Conservation (phyloP, 1,140 invertebrate genomes). For the Tetranychus urticae region DNA sequence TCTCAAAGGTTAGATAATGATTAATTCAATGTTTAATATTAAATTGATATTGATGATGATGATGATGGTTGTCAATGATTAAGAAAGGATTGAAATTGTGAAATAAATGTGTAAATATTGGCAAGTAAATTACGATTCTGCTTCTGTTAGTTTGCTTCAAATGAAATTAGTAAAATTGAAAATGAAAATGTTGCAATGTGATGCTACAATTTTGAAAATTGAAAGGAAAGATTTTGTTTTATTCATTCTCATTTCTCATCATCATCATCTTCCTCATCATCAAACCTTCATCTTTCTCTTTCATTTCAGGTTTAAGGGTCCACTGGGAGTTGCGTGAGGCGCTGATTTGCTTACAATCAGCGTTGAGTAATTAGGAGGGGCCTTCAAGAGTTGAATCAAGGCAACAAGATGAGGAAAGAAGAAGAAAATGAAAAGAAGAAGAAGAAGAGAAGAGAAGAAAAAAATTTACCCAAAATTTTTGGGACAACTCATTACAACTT, state of each 20-base stretch:
- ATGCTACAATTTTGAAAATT: not conserved
- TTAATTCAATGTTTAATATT: no score
- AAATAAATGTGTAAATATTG: not conserved
- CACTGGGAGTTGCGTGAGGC: not conserved
- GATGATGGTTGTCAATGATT: not conserved
- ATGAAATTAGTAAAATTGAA: not conserved
- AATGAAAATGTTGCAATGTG: not conserved
- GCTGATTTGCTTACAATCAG: not conserved
- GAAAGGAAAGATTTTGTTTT: not conserved
- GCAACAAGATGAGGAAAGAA: not conserved
- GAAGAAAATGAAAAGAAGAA: not conserved
- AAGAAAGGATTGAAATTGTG: not conserved
- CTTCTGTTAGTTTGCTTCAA: not conserved
- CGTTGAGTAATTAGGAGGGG: not conserved
- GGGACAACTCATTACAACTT: not conserved
- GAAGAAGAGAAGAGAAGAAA: not conserved
- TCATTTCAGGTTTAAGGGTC: not conserved
- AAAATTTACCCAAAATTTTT: not conserved
- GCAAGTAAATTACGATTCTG: not conserved
- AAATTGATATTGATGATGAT: not conserved
- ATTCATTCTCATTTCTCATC: not conserved
- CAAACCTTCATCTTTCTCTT: not conserved
- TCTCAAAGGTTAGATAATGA: no score
- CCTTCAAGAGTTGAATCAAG: not conserved
- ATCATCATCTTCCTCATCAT: not conserved